These are phyloP conservation scores for Quadriops clusia DNA, from an alignment of 2,888 invertebrate species.

Conservation along the genomic window DNA sequence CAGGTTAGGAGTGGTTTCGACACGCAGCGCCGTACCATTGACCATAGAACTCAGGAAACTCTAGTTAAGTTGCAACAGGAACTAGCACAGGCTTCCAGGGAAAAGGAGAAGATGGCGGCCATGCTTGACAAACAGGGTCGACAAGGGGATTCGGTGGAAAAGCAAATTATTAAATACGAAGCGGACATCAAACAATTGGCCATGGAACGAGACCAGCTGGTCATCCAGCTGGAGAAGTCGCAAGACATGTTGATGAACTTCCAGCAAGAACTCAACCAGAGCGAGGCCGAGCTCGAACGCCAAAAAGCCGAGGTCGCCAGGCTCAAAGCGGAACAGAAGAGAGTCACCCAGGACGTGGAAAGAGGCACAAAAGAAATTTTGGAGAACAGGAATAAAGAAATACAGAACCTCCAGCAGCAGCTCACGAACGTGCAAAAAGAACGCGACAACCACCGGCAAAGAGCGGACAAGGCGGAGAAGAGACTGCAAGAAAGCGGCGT, in stretches of 20 bases:
- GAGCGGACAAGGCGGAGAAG: constrained; percentile 64
- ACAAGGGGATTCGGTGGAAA: constrained; percentile 71
- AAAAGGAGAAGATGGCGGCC: constrained; percentile 65
- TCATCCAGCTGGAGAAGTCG: constrained; percentile 81
- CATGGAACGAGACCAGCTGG: constrained; percentile 76
- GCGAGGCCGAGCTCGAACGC: constrained; percentile 70
- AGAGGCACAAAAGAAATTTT: constrained; percentile 58
- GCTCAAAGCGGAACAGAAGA: constrained; percentile 58
- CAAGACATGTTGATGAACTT: constrained; percentile 88
- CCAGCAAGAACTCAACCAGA: constrained; percentile 78
- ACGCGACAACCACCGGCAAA: constrained; percentile 49
- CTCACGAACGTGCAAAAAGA: constrained; percentile 52
- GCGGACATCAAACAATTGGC: constrained; percentile 76
- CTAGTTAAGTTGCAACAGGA: constrained; percentile 62
- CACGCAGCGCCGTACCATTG: constrained; percentile 51
- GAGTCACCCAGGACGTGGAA: constrained; percentile 58
- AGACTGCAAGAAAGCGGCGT: constrained; percentile 60
- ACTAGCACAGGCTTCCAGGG: constrained; percentile 55
- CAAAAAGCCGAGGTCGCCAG: constrained; percentile 68
- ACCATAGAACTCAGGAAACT: constrained; percentile 61
- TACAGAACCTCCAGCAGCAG: constrained; percentile 57
- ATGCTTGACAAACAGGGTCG: constrained; percentile 68
- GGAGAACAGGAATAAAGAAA: constrained; percentile 59
- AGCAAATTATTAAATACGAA: constrained; percentile 74
- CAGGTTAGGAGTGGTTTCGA: constrained; percentile 52